Evolutionary conservation across 2,113 vertebrate genomes (phyloP), one percentile per base, ranked within the genome.

Genomic region (Neoarius graeffei): DNA sequence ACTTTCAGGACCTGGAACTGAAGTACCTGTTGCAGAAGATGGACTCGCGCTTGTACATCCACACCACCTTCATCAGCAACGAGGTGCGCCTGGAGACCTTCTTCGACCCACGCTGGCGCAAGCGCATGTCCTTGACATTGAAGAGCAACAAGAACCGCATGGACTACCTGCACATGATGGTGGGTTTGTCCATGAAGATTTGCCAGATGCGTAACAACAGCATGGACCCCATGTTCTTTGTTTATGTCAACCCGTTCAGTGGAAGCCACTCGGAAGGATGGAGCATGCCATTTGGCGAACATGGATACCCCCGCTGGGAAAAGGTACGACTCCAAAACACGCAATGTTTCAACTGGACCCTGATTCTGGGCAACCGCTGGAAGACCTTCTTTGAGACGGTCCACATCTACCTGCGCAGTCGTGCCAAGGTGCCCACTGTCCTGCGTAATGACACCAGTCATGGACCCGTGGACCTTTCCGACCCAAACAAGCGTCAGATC

Each of bases 361-460:
- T 99, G 67, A 90, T 99, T 84, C 93, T 99, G 91, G 99, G 99
- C 81, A 99, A 99, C 93, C 95, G 98, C 85, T 99, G 97, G 98
- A 99, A 99, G 95, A 99, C 98, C 42, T 99, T 99, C 94, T 99
- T 99, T 27, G 99, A 99, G 95, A 99, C 99, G 0, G 99, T 99
- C 83, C 99, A 99, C 92, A 99, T 99, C 95, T 99, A 99, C 95
- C 95, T 99, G 87, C 97, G 99, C 81, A 99, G 98, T 94, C 98
- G 99, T 77, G 97, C 97, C 89, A 98, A 98, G 95, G 95, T 99
- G 90, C 97, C 98, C 1, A 96, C 97, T 48, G 95, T 97, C 19
- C 95, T 99, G 85, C 97, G 98, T 19, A 99, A 99, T 0, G 98
- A 99, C 91, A 99, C 98, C 1, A 97, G 97, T 87, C 97, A 98